Percentiles rank a stretch among this genome's conserved stretches.
phyloP scores from a whole-genome alignment of 2,888 invertebrate genomes.

The Trachelus iudaicus region DNA sequence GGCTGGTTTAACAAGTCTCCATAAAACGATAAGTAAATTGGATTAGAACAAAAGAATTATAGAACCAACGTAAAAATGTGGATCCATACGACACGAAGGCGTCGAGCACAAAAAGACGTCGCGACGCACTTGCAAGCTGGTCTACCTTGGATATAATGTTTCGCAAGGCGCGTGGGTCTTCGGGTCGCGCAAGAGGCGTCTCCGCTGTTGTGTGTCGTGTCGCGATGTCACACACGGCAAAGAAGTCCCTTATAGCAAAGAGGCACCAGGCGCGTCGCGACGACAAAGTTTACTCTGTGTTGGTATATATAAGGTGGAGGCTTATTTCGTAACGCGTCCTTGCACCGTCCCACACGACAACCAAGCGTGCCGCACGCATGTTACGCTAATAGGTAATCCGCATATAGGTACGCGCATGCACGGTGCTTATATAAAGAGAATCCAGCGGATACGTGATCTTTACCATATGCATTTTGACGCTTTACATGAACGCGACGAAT shows the following conservation, averaged over 20 bases:
- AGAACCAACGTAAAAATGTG: slow-evolving; percentile 29
- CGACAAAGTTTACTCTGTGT: neutral
- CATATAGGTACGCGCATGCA: neutral
- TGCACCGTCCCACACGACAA: slow-evolving; percentile 43
- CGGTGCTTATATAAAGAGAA: neutral
- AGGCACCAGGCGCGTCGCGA: neutral
- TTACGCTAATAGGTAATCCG: neutral
- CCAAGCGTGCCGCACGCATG: slow-evolving; percentile 1
- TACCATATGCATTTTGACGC: neutral
- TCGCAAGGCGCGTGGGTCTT: slow-evolving; percentile 5
- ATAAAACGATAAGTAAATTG: neutral
- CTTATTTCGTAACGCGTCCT: slow-evolving; percentile 48
- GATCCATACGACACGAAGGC: neutral
- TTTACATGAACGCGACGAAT: neutral
- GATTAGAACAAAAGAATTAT: slow-evolving; percentile 12
- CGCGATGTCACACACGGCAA: neutral
- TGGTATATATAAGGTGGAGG: slow-evolving; percentile 20
- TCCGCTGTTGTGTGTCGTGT: neutral
- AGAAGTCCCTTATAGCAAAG: neutral
- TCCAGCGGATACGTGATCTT: neutral
- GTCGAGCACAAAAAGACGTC: neutral
- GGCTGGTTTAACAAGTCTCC: neutral
- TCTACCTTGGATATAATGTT: neutral
- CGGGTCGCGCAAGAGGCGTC: neutral
- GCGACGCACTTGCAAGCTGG: neutral